Base-by-base conservation (phyloP, 2,113 vertebrate species). In the Todiramphus saurophagus region DNA sequence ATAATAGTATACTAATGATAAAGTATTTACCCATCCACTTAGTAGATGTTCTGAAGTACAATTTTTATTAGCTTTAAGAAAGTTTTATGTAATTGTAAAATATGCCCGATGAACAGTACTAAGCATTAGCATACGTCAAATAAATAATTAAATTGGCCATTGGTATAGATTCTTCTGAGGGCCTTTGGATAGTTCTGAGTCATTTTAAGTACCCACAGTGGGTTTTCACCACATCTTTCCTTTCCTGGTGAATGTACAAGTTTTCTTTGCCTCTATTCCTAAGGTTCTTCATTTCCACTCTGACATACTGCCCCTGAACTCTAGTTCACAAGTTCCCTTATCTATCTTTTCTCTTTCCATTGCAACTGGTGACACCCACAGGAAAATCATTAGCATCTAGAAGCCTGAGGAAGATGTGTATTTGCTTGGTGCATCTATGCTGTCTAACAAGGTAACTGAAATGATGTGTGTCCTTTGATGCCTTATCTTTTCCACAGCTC, bases 1-100 rank as follows among this genome's bases (percentile, higher is more conserved):
- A 10, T 37, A 63, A n/a, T 18, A 31, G 3, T 7, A 19, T 7
- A 21, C 0, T n/a, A 64, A 33, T 21, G 24, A 44, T 37, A 64
- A 90, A 81, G 28, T 39, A 75, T 48, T 64, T 85, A n/a, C 20
- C 11, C 11, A 48, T 48, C 24, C 10, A 60, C 7, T 8, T 41
- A 13, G 13, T 46, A 46, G n/a, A 39, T 64, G 74, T 37, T 77
- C 28, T 27, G 21, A 83, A 89, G 11, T 8, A 35, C 2, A 5
- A 2, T 16, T 77, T 48, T 77, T 9, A 56, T 70, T n/a, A 58
- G 44, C 43, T 59, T n/a, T 28, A 84, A 72, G 13, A 64, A 44
- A 48, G 3, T 1, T 86, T 67, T 56, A 10, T 68, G 4, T 60
- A 73, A 46, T 72, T 0, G 0, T 25, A 1, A 17, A 60, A 41